Evolutionary conservation across 2,888 invertebrate species (phyloP).

Genomic region (Trachelus stipa): DNA sequence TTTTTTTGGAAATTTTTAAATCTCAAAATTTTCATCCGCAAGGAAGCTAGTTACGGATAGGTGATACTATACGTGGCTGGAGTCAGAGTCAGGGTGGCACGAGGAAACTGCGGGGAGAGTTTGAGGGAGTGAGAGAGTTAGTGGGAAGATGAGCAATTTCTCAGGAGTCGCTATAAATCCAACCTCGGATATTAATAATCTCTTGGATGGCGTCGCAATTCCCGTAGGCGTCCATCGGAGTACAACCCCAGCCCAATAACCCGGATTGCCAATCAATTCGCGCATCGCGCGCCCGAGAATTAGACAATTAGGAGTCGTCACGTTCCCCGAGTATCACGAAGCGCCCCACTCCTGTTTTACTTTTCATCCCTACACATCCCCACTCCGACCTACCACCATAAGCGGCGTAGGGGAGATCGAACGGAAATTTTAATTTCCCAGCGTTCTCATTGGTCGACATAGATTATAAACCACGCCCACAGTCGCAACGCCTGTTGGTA

Average conservation of each 20-base stretch:
- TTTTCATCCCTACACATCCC: not conserved
- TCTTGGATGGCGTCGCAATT: slow-evolving; percentile 9
- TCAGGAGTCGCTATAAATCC: slow-evolving; percentile 21
- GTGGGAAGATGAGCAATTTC: slow-evolving; percentile 18
- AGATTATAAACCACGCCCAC: slow-evolving; percentile 45
- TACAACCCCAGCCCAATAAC: slow-evolving; percentile 39
- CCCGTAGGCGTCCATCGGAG: slow-evolving; percentile 18
- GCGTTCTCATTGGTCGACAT: slow-evolving; percentile 41
- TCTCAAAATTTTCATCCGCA: no score
- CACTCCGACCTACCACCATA: not conserved
- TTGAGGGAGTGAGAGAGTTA: no score
- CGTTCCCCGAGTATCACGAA: slow-evolving; percentile 46
- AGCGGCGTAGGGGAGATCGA: slow-evolving; percentile 23
- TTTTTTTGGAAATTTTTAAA: no score
- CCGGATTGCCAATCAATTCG: slow-evolving; percentile 60
- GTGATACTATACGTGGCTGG: no score
- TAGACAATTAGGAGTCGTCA: slow-evolving; percentile 67
- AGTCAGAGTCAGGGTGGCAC: no score
- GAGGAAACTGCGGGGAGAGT: no score
- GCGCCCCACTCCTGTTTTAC: slow-evolving; percentile 10
- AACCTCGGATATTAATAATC: slow-evolving; percentile 41
- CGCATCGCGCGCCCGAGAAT: slow-evolving; percentile 62
- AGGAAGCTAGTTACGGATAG: no score
- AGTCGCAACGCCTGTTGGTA: slow-evolving; percentile 43
- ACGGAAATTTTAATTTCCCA: slow-evolving; percentile 30